A percentile compares a stretch with the other conserved stretches of the same genome.
These are phyloP conservation scores for Gymnoscelis rufifasciata DNA, from an alignment of 2,888 invertebrate genomes.

Conservation along the genomic window DNA sequence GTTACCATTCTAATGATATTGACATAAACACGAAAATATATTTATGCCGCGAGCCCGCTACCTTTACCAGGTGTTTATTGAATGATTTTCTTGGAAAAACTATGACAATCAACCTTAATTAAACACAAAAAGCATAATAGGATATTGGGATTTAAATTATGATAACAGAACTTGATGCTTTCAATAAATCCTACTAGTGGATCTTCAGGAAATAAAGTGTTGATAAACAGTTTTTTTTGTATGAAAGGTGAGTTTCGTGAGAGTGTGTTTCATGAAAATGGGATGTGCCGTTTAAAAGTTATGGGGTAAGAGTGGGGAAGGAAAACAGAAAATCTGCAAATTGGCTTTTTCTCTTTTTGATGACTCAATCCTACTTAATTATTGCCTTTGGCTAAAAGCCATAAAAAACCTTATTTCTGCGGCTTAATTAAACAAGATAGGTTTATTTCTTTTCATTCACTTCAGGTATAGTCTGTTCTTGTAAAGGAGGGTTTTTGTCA, in stretches of 20 bases:
- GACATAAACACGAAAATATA: too few species aligned
- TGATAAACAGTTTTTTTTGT: too few species aligned
- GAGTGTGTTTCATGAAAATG: too few species aligned
- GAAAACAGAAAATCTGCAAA: too few species aligned
- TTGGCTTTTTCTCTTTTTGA: conserved; percentile 48
- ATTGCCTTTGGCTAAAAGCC: conserved; percentile 30
- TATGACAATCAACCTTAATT: not conserved
- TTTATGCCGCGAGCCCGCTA: too few species aligned
- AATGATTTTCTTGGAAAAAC: not conserved
- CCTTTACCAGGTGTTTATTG: too few species aligned
- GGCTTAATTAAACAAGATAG: conserved; percentile 32
- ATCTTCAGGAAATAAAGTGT: not conserved
- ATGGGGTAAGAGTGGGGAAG: too few species aligned
- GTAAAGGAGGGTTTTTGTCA: conserved; percentile 58
- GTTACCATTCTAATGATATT: too few species aligned
- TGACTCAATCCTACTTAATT: conserved; percentile 56
- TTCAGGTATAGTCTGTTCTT: conserved; percentile 70
- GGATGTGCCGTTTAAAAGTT: too few species aligned
- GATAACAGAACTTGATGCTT: not conserved
- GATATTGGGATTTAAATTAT: too few species aligned
- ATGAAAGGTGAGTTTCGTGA: too few species aligned
- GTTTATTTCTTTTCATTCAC: conserved; percentile 57
- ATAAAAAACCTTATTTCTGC: conserved; percentile 34
- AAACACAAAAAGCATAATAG: conserved; percentile 1
- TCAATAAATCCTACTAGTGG: not conserved